A percentile compares a stretch with the other conserved stretches of the same genome.
phyloP scores from a whole-genome alignment of 2,888 invertebrate genomes.

The Camponotus fellah region DNA sequence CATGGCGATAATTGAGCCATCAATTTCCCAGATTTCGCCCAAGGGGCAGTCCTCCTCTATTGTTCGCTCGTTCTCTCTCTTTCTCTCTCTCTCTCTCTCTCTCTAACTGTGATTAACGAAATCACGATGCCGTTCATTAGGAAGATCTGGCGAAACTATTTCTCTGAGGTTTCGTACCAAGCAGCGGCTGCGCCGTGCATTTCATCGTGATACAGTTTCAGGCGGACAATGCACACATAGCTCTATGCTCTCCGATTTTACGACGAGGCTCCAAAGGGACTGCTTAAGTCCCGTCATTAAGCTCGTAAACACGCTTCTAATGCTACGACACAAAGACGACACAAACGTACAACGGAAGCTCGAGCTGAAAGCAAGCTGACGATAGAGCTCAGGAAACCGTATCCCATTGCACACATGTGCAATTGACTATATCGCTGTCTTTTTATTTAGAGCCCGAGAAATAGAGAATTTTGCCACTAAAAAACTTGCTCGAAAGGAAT shows the following conservation, averaged over 20 bases:
- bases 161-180: constrained; percentile 50
- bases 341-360: constrained; percentile 40
- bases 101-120: constrained; percentile 61
- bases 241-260: constrained; percentile 61
- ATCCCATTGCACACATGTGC: constrained; percentile 1
- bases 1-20: constrained; percentile 19
- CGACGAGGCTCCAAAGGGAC: constrained; percentile 70
- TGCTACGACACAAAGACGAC: constrained; percentile 52
- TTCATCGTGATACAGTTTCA: constrained; percentile 40
- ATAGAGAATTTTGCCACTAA: background rate
- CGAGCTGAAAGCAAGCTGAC: constrained; percentile 25
- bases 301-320: constrained; percentile 67
- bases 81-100: background rate
- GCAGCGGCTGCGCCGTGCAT: constrained; percentile 21
- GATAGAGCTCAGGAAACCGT: constrained; percentile 13
- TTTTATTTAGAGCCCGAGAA: background rate
- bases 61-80: background rate
- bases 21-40: constrained; percentile 1
- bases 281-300: constrained; percentile 72
- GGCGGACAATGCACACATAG: constrained; percentile 55
- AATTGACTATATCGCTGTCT: constrained; percentile 8
- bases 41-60: constrained; percentile 1
- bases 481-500: background rate
- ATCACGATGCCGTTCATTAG: constrained; percentile 68
- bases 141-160: constrained; percentile 56